Base-by-base conservation (phyloP, 2,888 invertebrate species). In the Syrphus vitripennis region DNA sequence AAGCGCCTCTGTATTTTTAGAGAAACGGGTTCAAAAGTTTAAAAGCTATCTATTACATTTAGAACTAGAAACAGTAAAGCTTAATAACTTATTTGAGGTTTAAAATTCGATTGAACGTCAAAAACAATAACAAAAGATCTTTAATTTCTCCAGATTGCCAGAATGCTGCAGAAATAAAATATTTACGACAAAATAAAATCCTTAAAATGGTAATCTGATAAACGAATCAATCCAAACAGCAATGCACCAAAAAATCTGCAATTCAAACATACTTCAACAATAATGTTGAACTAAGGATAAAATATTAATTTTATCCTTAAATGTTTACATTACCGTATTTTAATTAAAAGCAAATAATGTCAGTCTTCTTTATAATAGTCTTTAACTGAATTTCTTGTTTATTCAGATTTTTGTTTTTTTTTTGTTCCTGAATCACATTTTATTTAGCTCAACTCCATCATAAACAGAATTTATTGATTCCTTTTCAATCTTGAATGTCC, bases 401-500 rank as follows among this genome's bases (percentile, higher is more conserved):
- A n/a, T n/a, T 4, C 5, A 14, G 12, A 10, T 21, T 5, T 50
- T 31, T 34, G 14, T 10, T 21, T 34, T 21, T 67, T 19, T 42
- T 19, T 10, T 65, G 12, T 42, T 63, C 48, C 50, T 31, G 59
- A 61, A 69, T 76, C 76, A 37, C 50, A 81, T 76, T 84, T 57
- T 59, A 26, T 59, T 59, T 14, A 61, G 40, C n/a, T 14, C 26
- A 80, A 65, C 29, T 59, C 61, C 9, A 26, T 45, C 12, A 31
- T 14, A 65, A 65, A 77, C 53, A 76, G 48, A 77, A 67, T 81
- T 63, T 72, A 84, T 81, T 48, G 84, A 84, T 84, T 84, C 12
- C 74, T 50, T 29, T 74, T 83, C 19, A 19, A 24, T 31, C 48
- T 55, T 29, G 53, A 84, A 63, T 81, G 76, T 72, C 76, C 71